Evolutionary conservation across 2,888 invertebrate species (phyloP).

Genomic region (Caenorhabditis virilis): DNA sequence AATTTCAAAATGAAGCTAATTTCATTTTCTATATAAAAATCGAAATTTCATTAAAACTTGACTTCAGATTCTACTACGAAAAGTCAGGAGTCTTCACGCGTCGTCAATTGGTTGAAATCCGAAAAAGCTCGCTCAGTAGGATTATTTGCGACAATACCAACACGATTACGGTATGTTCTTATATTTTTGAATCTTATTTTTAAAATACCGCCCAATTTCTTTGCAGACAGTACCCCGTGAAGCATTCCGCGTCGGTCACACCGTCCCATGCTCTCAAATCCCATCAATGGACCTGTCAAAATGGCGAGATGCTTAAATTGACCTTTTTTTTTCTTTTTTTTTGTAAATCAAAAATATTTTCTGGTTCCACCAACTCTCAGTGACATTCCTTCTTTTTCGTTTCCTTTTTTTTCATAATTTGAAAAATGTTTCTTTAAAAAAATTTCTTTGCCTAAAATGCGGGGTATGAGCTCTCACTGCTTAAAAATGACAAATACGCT

Average conservation of each 20-base stretch:
- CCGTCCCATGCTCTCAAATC: constrained; percentile 64
- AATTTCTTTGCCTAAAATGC: constrained; percentile 25
- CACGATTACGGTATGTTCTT: constrained; percentile 69
- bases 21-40: too few relatives aligned
- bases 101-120: constrained; percentile 80
- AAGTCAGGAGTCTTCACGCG: constrained; percentile 69
- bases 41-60: too few relatives aligned
- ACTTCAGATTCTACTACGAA: constrained; percentile 71
- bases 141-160: constrained; percentile 89
- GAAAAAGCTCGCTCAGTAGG: constrained; percentile 84
- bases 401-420: too few relatives aligned
- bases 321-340: constrained; percentile 11
- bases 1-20: too few relatives aligned
- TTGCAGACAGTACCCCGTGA: constrained; percentile 62
- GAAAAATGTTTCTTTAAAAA: too few relatives aligned
- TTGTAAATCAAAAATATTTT: background rate
- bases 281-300: constrained; percentile 64
- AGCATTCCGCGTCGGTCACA: constrained; percentile 63
- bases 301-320: constrained; percentile 58
- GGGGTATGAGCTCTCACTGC: constrained; percentile 28
- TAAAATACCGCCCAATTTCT: background rate
- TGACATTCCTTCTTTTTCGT: constrained; percentile 13
- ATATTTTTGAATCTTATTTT: background rate
- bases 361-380: background rate
- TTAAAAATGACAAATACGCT: constrained; percentile 5